phyloP scores from a whole-genome alignment of 2,113 vertebrate species.

The Paratilapia polleni region DNA sequence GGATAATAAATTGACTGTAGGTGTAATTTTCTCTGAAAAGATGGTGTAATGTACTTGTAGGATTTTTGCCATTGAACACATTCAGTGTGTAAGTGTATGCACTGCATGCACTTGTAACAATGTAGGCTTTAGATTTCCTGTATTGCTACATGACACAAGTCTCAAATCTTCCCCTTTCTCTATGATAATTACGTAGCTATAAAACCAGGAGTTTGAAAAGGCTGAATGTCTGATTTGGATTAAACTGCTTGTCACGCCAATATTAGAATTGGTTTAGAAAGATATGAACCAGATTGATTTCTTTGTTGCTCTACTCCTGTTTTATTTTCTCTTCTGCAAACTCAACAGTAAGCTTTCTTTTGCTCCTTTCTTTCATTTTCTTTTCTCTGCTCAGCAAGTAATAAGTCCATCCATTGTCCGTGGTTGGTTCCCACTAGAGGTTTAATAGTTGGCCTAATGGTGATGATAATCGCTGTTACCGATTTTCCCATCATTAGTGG shows the following conservation, averaged over 20 bases:
- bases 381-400: neutral
- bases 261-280: rapidly evolving
- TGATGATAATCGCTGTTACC: slow-evolving; percentile 45
- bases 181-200: neutral
- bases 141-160: neutral
- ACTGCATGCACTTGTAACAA: neutral
- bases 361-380: neutral
- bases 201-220: neutral
- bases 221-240: no score
- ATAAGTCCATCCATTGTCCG: slow-evolving; percentile 18
- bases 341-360: neutral
- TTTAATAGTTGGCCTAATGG: slow-evolving; percentile 47
- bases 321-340: neutral
- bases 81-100: neutral
- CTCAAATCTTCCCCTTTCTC: slow-evolving; percentile 9
- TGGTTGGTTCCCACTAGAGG: slow-evolving; percentile 30
- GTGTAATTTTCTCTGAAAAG: neutral
- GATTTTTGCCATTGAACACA: neutral
- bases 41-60: neutral
- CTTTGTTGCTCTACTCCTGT: neutral
- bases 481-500: slow-evolving; percentile 62
- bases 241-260: no score
- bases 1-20: neutral
- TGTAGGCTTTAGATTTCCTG: slow-evolving; percentile 7
- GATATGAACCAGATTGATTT: neutral